Base-by-base conservation (phyloP, 2,113 vertebrate species). In the Garra rufa region DNA sequence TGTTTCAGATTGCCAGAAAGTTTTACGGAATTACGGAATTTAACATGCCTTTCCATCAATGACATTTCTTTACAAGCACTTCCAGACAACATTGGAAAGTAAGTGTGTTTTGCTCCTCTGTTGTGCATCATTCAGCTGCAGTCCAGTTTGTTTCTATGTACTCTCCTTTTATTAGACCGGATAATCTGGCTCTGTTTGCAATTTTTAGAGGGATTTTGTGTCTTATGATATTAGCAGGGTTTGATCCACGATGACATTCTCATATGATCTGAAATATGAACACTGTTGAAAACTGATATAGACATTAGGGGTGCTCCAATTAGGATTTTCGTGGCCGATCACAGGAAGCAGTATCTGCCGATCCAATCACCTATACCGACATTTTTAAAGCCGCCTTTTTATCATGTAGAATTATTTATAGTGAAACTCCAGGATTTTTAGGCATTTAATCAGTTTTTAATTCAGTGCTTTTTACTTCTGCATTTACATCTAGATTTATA, bases 21-120 rank as follows among this genome's bases (percentile, higher is more conserved):
- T 90, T 99, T 99, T 92, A 95, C 96, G 52, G 97, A 99, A 88
- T 93, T 99, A 80, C 94, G 95, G 90, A 99, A 96, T 91, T 93
- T 99, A 90, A 97, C 97, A 0, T 98, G 96, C 94, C 97, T 99
- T 91, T 99, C 98, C 90, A 96, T 98, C 91, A 99, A 99, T 91
- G 98, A 99, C 92, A 97, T 99, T 95, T 99, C 98, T 57, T 92
- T 99, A 88, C 97, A 99, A 91, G 93, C 91, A 86, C 96, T 99
- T 92, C 98, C 98, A 90, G 97, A 98, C 73, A 98, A 99, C 93
- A 97, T 99, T 92, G 98, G 98, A 92, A 99, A 99, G 98, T 99
- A 96, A 98, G 97, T 96, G 67, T 44, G 30, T 78, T 65, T 81
- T 14, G 14, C 4, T 17, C 38, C 7, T 28, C 24, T 28, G 24